These are phyloP conservation scores for Leucophenga maculata DNA, from an alignment of 2,888 invertebrate genomes.

Conservation along the genomic window DNA sequence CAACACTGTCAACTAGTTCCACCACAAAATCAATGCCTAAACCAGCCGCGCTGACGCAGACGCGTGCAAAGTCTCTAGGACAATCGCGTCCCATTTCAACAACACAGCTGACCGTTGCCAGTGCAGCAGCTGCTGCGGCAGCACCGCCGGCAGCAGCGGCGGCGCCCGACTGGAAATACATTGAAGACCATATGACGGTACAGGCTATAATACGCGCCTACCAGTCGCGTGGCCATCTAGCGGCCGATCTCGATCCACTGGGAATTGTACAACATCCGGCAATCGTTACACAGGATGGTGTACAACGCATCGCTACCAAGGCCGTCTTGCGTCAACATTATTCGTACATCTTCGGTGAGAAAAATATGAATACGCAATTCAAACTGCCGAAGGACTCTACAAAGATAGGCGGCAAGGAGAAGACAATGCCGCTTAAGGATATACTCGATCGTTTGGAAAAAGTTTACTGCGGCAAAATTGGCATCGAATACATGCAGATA, in stretches of 20 bases:
- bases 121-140: not conserved
- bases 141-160: constrained; percentile 28
- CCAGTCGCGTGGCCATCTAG: constrained; percentile 84
- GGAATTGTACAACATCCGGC: constrained; percentile 73
- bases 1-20: not conserved
- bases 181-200: constrained; percentile 96
- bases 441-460: constrained; percentile 91
- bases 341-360: constrained; percentile 48
- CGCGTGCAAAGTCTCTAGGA: not conserved
- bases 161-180: constrained; percentile 84
- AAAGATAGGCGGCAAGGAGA: constrained; percentile 94
- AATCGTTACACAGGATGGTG: constrained; percentile 40
- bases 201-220: constrained; percentile 98
- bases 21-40: not conserved
- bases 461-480: constrained; percentile 96
- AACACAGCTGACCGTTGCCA: not conserved
- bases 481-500: constrained; percentile 99
- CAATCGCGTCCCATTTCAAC: not conserved
- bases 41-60: not conserved
- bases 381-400: constrained; percentile 92
- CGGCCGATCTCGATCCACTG: constrained; percentile 85
- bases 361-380: constrained; percentile 94
- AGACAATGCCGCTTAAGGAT: constrained; percentile 89
- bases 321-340: constrained; percentile 55
- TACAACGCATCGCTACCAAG: constrained; percentile 46